Evolutionary conservation across 2,797 vertebrate genomes (phyloP), one percentile per base, ranked within the genome.

Genomic region (Stomatorhinus walkeri): DNA sequence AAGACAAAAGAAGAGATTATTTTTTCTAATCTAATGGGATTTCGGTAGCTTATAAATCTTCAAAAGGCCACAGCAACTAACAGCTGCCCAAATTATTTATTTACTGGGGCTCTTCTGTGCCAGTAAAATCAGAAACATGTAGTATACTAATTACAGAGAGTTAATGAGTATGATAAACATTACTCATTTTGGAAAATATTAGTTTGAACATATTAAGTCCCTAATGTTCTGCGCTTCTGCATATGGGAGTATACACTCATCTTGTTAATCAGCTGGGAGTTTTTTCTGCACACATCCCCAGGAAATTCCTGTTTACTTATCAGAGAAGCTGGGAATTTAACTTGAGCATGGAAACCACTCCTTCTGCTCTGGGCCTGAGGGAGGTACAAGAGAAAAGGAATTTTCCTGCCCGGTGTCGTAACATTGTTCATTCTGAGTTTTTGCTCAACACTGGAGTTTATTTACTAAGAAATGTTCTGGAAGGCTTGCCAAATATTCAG

Each of bases 301-400:
- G 85, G 85, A 87, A 87, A 87, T 56, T 87, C 51, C 85, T 85
- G 81, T 85, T 85, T 85, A 51, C 46, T 85, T 46, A 85, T 22
- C 46, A 48, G 85, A 56, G 9, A 59, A 59, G 85, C 28, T 16
- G 48, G 46, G 81, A 86, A 87, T 87, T 87, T 56, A 40, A 43
- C 85, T 43, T 52, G 16, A 59, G 12, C 7, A 14, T 32, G 85
- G 85, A 87, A 87, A 40, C 16, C 32, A 36, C 52, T 87, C 52
- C 84, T 85, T 28, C 22, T 4, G 7, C 51, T 59, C 14, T n/a
- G 28, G 52, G 10, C 28, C 32, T 52, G 32, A 59, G 28, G 52
- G 5, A n/a, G n/a, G 28, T 43, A 86, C 14, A 36, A 28, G 51
- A 59, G 48, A 16, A n/a, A 14, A 87, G 6, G 4, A 40, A 9